Conservation (phyloP, 2,888 invertebrate species). For the Euplexia lucipara region DNA sequence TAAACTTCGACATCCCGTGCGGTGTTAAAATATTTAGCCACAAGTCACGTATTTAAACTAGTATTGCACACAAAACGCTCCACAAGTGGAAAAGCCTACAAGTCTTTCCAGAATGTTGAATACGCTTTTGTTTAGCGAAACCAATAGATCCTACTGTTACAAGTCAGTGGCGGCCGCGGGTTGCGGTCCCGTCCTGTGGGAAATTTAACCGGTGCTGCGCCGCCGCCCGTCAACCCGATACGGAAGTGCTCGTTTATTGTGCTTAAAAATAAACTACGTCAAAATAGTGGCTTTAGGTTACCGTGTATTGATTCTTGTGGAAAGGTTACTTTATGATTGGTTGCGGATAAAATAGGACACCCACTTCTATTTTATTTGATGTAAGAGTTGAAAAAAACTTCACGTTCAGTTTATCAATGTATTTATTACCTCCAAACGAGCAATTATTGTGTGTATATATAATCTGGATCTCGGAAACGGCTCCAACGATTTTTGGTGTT, state of each 20-base stretch:
- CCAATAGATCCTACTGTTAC: conserved; percentile 66
- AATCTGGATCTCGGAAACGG: too few relatives aligned
- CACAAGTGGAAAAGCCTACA: conserved; percentile 17
- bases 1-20: too few relatives aligned
- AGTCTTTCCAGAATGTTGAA: conserved; percentile 16
- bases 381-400: not conserved
- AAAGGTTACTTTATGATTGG: not conserved
- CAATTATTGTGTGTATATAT: too few relatives aligned
- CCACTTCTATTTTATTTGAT: not conserved
- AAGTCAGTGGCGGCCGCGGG: conserved; percentile 52
- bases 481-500: too few relatives aligned
- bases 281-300: conserved; percentile 33
- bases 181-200: conserved; percentile 68
- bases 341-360: not conserved
- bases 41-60: not conserved
- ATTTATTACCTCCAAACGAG: too few relatives aligned
- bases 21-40: not conserved
- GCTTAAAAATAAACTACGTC: conserved; percentile 62
- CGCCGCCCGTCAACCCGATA: conserved; percentile 64
- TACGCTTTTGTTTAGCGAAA: conserved; percentile 52
- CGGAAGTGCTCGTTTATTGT: conserved; percentile 60
- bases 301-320: conserved; percentile 43
- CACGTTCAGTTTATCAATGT: too few relatives aligned
- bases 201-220: conserved; percentile 70
- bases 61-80: not conserved